A percentile compares a stretch with the other conserved stretches of the same genome.
Conservation (phyloP, 2,797 vertebrate species). For the Myotis myotis region DNA sequence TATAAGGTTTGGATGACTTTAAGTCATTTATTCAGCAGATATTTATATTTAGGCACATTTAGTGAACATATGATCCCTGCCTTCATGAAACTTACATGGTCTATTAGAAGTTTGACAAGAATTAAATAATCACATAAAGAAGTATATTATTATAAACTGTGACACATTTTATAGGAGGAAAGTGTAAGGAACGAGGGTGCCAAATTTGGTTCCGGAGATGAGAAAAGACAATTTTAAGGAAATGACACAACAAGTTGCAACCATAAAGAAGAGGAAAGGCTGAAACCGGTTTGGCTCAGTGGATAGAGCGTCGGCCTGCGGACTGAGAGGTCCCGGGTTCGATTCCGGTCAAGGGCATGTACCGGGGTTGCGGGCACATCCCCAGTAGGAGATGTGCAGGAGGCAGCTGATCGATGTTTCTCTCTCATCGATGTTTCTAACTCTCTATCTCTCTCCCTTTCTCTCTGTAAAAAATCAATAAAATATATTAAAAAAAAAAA, state of each 20-base stretch:
- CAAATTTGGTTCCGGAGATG: background rate
- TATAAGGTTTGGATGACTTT: background rate
- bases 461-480: too few species aligned
- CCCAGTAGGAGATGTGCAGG: too few species aligned
- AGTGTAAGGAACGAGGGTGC: background rate
- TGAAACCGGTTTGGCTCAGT: too few species aligned
- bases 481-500: too few species aligned
- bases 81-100: background rate
- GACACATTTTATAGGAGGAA: background rate
- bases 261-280: background rate
- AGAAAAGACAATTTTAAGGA: background rate
- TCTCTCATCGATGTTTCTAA: too few species aligned
- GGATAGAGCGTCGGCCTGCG: too few species aligned
- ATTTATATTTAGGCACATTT: background rate
- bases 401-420: too few species aligned
- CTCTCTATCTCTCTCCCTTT: too few species aligned
- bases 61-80: background rate
- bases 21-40: background rate
- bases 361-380: too few species aligned
- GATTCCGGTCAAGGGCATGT: too few species aligned
- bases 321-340: too few species aligned
- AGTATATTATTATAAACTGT: conserved; percentile 20
- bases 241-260: background rate
- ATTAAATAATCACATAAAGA: background rate
- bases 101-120: background rate